These are phyloP conservation scores for Schizopygopsis malacanthus DNA, from an alignment of 2,797 vertebrate genomes.

Conservation along the genomic window DNA sequence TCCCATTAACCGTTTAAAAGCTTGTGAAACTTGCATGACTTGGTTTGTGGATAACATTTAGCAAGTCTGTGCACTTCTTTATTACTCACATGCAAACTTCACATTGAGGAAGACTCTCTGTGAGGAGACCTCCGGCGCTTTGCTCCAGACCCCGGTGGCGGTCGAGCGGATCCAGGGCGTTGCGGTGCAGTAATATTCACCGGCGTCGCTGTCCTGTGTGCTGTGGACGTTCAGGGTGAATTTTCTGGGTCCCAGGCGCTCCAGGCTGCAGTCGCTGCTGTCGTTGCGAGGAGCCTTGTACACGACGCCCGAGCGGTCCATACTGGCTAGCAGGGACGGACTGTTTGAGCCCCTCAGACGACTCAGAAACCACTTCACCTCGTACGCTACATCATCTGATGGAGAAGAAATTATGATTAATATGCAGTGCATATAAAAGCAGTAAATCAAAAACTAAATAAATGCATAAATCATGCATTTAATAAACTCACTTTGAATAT, in stretches of 20 bases:
- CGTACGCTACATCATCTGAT: conserved; percentile 87
- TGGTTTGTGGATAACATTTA: background rate
- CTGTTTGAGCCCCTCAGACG: conserved; percentile 76
- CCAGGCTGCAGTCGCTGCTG: conserved; percentile 87
- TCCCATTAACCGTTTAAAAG: background rate
- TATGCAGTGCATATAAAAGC: background rate
- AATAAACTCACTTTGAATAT: background rate
- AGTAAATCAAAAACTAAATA: background rate
- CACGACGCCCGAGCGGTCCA: conserved; percentile 86
- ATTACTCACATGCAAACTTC: conserved; percentile 87
- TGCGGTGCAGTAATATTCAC: conserved; percentile 88
- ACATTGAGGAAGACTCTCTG: conserved; percentile 85
- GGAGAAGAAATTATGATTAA: background rate
- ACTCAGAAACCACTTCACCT: conserved; percentile 88
- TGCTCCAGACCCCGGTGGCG: conserved; percentile 84
- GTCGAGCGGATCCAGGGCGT: conserved; percentile 89
- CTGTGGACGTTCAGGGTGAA: conserved; percentile 85
- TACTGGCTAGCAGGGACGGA: conserved; percentile 73
- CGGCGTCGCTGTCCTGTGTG: conserved; percentile 88
- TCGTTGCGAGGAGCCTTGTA: conserved; percentile 79
- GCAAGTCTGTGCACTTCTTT: background rate
- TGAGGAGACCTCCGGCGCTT: conserved; percentile 82
- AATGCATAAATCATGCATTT: background rate
- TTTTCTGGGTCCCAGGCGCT: conserved; percentile 78
- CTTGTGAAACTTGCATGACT: conserved; percentile 12